Evolutionary conservation across 2,113 vertebrate genomes (phyloP).

Genomic region (Leucoraja erinaceus): DNA sequence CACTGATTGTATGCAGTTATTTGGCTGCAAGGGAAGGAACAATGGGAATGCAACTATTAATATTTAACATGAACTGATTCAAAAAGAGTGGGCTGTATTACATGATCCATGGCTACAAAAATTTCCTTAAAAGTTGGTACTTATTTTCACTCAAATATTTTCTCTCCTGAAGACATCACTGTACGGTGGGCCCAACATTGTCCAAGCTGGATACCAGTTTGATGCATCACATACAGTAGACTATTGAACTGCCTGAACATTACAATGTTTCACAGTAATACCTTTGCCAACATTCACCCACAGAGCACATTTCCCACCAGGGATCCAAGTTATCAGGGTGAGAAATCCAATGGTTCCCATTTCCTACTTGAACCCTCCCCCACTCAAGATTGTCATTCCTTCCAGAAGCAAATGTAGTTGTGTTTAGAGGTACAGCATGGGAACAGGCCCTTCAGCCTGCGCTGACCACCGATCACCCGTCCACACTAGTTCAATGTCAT

Average conservation of each 20-base stretch:
- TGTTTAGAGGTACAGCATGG: background rate
- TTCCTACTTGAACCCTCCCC: background rate
- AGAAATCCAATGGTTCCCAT: background rate
- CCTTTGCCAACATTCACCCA: too few relatives aligned
- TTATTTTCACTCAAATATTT: background rate
- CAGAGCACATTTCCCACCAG: background rate
- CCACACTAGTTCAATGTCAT: too few relatives aligned
- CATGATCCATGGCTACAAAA: background rate
- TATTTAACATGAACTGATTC: background rate
- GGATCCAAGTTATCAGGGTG: background rate
- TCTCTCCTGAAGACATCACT: background rate
- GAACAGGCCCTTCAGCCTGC: too few relatives aligned
- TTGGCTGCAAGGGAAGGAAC: background rate
- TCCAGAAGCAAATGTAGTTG: background rate
- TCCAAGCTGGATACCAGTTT: too few relatives aligned
- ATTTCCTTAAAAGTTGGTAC: background rate
- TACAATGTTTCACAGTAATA: too few relatives aligned
- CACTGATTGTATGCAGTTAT: background rate
- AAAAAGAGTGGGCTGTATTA: background rate
- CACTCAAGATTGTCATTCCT: background rate
- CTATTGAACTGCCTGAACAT: background rate
- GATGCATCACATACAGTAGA: background rate
- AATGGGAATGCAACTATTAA: background rate
- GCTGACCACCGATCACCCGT: too few relatives aligned
- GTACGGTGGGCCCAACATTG: background rate